Percentiles rank a stretch among this genome's conserved stretches.
Evolutionary conservation across 2,113 vertebrate genomes (phyloP).

Genomic region (Zosterops pallidus): DNA sequence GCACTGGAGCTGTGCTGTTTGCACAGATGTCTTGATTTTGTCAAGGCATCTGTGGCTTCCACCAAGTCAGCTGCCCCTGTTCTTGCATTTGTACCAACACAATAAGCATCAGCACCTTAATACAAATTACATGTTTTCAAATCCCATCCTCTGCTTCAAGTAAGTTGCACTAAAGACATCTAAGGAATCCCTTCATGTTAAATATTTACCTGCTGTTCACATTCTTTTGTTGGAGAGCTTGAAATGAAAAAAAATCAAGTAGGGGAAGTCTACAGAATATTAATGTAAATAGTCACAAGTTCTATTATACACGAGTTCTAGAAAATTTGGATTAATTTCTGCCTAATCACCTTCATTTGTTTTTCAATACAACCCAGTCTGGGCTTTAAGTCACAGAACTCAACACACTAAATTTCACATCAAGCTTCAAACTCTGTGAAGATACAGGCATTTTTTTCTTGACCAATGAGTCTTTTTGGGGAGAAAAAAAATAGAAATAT

Average conservation of each 20-base stretch:
- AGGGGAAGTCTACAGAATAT: background rate
- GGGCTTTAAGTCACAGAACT: background rate
- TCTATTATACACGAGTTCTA: background rate
- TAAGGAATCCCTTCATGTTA: background rate
- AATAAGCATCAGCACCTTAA: background rate
- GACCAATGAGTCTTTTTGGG: accelerated
- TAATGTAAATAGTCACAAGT: background rate
- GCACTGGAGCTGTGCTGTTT: background rate
- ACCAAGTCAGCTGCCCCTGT: background rate
- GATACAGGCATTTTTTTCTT: background rate
- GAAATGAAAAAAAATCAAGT: background rate
- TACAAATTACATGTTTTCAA: background rate
- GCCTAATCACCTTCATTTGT: background rate
- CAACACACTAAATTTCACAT: background rate
- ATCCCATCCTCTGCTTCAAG: background rate
- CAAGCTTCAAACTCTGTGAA: background rate
- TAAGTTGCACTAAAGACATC: background rate
- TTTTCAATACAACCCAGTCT: background rate
- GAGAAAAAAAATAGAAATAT: background rate
- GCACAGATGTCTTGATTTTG: background rate
- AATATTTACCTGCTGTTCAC: constrained; percentile 29
- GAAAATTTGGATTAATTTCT: background rate
- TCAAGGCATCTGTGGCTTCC: background rate
- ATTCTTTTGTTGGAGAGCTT: background rate
- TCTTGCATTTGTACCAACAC: background rate